These are phyloP conservation scores for Arctocebus calabarensis DNA, from an alignment of 2,797 vertebrate genomes.

Conservation along the genomic window DNA sequence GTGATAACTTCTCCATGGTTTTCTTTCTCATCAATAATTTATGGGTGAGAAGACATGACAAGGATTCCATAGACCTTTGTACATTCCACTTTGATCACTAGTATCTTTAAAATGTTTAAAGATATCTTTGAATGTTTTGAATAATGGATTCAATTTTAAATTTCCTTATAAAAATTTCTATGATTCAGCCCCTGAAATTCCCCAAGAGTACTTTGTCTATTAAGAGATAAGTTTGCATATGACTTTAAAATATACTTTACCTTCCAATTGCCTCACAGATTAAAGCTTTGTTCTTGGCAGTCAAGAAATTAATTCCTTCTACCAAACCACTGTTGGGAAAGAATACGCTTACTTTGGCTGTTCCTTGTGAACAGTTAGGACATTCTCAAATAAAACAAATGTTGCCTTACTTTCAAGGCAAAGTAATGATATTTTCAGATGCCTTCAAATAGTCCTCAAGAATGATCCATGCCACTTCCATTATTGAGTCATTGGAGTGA, in stretches of 20 bases:
- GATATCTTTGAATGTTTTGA: conserved; percentile 37
- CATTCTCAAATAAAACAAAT: conserved; percentile 42
- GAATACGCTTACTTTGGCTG: conserved; percentile 55
- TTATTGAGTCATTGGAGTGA: conserved; percentile 1
- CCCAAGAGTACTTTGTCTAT: not conserved
- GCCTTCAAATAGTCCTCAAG: not conserved
- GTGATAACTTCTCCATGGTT: not conserved
- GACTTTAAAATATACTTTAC: conserved; percentile 11
- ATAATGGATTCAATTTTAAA: conserved; percentile 48
- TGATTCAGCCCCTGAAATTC: not conserved
- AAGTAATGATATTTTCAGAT: conserved; percentile 60
- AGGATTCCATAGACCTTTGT: not conserved
- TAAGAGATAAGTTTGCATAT: not conserved
- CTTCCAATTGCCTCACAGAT: not conserved
- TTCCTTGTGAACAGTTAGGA: conserved; percentile 31
- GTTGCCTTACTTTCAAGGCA: conserved; percentile 47
- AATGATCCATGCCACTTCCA: not conserved
- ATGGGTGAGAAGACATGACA: not conserved
- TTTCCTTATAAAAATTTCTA: conserved; percentile 7
- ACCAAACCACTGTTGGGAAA: conserved; percentile 27
- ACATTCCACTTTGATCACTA: conserved; percentile 10
- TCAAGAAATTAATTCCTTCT: conserved; percentile 23
- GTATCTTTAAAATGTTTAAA: too few relatives aligned
- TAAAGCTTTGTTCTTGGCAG: conserved; percentile 58
- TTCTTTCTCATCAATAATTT: not conserved